Percentiles rank a stretch among this genome's conserved stretches.
Evolutionary conservation across 2,113 vertebrate genomes (phyloP).

Genomic region (Platysteira castanea): DNA sequence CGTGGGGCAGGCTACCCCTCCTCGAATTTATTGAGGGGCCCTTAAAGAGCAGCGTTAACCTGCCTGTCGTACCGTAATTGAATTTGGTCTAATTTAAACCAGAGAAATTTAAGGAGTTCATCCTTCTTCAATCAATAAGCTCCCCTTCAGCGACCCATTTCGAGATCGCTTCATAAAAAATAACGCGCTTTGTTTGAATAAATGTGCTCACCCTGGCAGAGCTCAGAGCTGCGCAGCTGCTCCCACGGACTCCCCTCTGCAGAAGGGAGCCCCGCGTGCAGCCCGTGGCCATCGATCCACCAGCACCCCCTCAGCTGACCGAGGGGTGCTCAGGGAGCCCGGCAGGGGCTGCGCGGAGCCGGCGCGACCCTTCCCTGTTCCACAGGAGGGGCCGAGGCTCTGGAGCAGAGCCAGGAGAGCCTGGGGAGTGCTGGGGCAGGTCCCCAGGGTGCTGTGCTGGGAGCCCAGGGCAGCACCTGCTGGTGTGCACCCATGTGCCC

Average conservation of each 20-base stretch:
- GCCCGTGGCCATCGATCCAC: constrained; percentile 57
- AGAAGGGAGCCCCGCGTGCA: background rate
- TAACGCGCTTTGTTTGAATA: constrained; percentile 29
- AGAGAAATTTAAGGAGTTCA: constrained; percentile 72
- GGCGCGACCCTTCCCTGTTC: background rate
- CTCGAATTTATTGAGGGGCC: constrained; percentile 63
- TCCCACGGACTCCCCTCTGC: background rate
- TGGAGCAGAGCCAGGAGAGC: background rate
- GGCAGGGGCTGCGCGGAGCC: background rate
- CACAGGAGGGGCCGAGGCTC: background rate
- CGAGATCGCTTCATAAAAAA: constrained; percentile 70
- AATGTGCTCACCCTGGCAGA: background rate
- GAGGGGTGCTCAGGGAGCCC: constrained; percentile 58
- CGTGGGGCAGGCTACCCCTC: constrained; percentile 48
- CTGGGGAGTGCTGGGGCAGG: background rate
- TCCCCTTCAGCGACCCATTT: constrained; percentile 74
- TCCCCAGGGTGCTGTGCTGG: background rate
- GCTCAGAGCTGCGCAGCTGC: background rate
- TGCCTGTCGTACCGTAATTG: constrained; percentile 69
- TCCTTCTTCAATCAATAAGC: constrained; percentile 73
- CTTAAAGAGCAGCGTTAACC: constrained; percentile 62
- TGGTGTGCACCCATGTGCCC: fast-evolving
- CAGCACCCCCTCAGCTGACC: constrained; percentile 63
- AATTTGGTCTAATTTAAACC: constrained; percentile 68
- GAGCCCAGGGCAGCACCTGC: background rate